Percentiles rank a stretch among this genome's conserved stretches.
Evolutionary conservation across 2,113 vertebrate genomes (phyloP).

Genomic region (Pseudopipra pipra): DNA sequence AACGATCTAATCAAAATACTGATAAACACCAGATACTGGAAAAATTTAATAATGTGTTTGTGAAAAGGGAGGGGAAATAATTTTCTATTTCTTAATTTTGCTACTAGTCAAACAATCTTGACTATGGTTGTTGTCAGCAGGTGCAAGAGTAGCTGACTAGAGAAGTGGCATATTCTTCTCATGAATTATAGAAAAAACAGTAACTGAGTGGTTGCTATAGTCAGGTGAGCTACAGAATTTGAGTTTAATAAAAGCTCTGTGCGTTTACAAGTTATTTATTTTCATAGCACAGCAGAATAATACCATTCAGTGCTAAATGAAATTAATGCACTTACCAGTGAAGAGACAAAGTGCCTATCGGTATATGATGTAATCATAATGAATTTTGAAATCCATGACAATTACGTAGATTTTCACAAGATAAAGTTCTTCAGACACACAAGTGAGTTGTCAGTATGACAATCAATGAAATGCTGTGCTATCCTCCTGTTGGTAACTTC

Average conservation of each 20-base stretch:
- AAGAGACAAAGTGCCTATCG: background rate
- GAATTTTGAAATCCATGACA: background rate
- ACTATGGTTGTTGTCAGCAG: background rate
- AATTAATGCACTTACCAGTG: background rate
- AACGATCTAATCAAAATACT: background rate
- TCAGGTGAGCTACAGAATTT: background rate
- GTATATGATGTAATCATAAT: background rate
- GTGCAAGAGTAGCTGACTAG: background rate
- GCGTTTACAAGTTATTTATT: background rate
- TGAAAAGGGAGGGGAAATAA: constrained; percentile 3
- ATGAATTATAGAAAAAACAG: background rate
- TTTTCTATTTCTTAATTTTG: background rate
- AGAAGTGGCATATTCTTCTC: background rate
- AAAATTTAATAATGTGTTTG: background rate
- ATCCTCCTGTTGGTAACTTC: background rate
- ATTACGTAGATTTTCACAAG: background rate
- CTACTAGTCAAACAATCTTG: background rate
- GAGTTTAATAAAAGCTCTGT: background rate
- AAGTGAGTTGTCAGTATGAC: background rate
- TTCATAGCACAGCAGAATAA: background rate
- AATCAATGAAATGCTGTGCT: background rate
- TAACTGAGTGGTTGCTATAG: background rate
- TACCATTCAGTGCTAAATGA: background rate
- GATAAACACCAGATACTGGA: background rate
- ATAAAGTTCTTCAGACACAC: background rate